Percentiles rank a stretch among this genome's conserved stretches.
These are phyloP conservation scores for Drosophila elegans DNA, from an alignment of 1,140 invertebrate species.

Conservation along the genomic window DNA sequence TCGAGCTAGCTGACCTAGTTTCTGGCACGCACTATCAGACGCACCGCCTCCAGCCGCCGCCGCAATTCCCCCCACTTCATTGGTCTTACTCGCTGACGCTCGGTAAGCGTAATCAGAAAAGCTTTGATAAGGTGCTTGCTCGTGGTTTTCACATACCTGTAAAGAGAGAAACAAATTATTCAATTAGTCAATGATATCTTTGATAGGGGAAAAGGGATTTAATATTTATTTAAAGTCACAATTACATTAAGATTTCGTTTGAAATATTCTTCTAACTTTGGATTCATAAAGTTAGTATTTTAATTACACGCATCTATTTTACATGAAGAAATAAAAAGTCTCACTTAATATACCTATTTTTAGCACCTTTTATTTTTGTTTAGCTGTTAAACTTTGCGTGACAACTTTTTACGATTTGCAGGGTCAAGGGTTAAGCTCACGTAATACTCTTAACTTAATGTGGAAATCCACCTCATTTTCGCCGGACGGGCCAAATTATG, in stretches of 20 bases:
- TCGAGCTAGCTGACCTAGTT: constrained; percentile 49
- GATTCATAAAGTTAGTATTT: too few species aligned
- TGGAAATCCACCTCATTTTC: constrained; percentile 33
- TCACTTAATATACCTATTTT: too few species aligned
- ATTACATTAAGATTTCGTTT: not conserved
- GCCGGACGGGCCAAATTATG: constrained; percentile 24
- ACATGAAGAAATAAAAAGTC: too few species aligned
- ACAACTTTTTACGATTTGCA: not conserved
- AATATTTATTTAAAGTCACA: not conserved
- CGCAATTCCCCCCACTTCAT: constrained; percentile 2
- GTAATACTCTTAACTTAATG: constrained; percentile 27
- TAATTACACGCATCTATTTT: too few species aligned
- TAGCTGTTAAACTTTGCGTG: constrained; percentile 33
- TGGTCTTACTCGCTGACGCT: constrained; percentile 55
- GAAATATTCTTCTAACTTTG: not conserved
- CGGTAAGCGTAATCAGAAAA: constrained; percentile 29
- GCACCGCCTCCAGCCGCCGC: not conserved
- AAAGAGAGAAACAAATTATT: constrained; percentile 28
- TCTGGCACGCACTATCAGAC: constrained; percentile 46
- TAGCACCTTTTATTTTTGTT: not conserved
- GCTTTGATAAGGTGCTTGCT: constrained; percentile 33
- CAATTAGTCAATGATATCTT: constrained; percentile 6
- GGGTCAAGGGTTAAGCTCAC: constrained; percentile 31
- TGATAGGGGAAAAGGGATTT: not conserved
- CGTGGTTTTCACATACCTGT: constrained; percentile 43